Percentiles rank a stretch among this genome's conserved stretches.
These are phyloP conservation scores for Botrylloides violaceus DNA, from an alignment of 23 tunicate species.

Conservation along the genomic window DNA sequence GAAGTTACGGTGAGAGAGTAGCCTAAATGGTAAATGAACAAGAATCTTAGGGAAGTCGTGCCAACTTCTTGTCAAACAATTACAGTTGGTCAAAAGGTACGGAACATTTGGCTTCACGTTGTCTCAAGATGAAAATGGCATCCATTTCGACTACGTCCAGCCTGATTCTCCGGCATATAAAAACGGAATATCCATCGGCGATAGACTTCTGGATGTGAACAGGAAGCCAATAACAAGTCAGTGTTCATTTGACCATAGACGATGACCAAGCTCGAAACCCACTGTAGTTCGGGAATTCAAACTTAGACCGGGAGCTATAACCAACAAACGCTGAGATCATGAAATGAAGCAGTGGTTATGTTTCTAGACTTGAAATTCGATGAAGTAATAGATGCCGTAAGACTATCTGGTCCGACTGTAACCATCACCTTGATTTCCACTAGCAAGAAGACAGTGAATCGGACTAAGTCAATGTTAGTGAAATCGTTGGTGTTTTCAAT, in stretches of 20 bases:
- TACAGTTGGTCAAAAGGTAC: constrained; percentile 41
- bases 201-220: constrained; percentile 75
- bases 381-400: constrained; percentile 10
- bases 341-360: no score
- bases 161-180: constrained; percentile 52
- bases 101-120: constrained; percentile 91
- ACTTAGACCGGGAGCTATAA: no score
- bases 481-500: no score
- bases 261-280: no score
- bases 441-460: background rate
- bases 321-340: no score
- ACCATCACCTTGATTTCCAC: constrained; percentile 17
- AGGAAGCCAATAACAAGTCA: constrained; percentile 41
- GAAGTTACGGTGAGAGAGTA: constrained; percentile 14
- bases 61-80: background rate
- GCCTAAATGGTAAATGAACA: background rate
- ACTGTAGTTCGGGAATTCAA: no score
- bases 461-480: background rate
- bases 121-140: constrained; percentile 58
- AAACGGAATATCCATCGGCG: constrained; percentile 75
- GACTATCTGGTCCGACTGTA: constrained; percentile 8
- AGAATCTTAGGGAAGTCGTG: background rate
- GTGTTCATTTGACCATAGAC: no score
- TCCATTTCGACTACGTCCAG: constrained; percentile 73
- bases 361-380: constrained; percentile 18